These are phyloP conservation scores for Cephus rjabovi DNA, from an alignment of 2,888 invertebrate genomes.

Conservation along the genomic window DNA sequence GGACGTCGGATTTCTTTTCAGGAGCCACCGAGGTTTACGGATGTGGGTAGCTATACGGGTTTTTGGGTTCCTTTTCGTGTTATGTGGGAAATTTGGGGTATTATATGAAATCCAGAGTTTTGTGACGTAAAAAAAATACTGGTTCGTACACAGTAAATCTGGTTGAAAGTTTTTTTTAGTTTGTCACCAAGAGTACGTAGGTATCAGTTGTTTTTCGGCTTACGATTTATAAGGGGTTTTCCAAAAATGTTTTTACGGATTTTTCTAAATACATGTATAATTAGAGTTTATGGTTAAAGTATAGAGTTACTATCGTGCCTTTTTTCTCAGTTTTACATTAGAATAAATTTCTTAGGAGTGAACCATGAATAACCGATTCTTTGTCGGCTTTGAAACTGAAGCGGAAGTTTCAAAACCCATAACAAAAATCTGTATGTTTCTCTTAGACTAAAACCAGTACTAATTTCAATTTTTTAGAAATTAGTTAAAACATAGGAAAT, in stretches of 20 bases:
- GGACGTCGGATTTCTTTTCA: conserved; percentile 29
- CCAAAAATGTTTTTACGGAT: too few species aligned
- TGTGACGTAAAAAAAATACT: neutral
- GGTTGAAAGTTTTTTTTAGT: too few species aligned
- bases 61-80: neutral
- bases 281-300: neutral
- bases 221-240: too few species aligned
- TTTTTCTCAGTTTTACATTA: neutral
- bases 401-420: neutral
- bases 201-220: neutral
- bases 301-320: neutral
- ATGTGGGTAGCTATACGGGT: conserved; percentile 17
- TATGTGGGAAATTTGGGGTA: neutral
- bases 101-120: neutral
- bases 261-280: too few species aligned
- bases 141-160: neutral
- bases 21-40: conserved; percentile 28
- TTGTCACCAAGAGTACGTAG: neutral
- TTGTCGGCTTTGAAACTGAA: neutral
- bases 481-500: neutral
- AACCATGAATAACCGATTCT: neutral
- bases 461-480: neutral
- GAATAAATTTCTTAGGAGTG: neutral
- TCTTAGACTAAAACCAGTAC: neutral
- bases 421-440: neutral